Percentiles rank a stretch among this genome's conserved stretches.
phyloP scores from a whole-genome alignment of 1,140 invertebrate species.

The Drosophila serrata region DNA sequence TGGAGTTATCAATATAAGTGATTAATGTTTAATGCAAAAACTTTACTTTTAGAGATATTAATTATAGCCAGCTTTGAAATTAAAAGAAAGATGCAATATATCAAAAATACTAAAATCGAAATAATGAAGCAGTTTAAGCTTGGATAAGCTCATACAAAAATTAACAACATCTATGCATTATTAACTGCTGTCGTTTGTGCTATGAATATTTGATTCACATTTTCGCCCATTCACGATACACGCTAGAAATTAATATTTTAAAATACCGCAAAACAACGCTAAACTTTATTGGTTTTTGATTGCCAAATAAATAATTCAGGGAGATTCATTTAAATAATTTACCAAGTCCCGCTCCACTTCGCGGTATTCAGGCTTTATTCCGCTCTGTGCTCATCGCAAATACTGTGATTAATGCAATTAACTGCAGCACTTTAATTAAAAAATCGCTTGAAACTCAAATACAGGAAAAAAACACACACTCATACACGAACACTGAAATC shows the following conservation, averaged over 20 bases:
- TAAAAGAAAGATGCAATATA: not conserved
- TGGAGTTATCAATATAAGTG: not conserved
- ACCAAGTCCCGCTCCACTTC: not conserved
- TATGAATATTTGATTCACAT: slow-evolving; percentile 17
- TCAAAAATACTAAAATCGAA: not conserved
- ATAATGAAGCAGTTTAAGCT: slow-evolving; percentile 6
- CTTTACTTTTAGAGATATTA: not conserved
- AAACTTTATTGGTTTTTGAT: slow-evolving; percentile 41
- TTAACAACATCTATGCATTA: slow-evolving; percentile 11
- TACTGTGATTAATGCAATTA: slow-evolving; percentile 76
- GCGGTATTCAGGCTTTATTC: slow-evolving; percentile 1
- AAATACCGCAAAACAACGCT: slow-evolving; percentile 21
- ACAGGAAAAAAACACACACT: slow-evolving; percentile 28
- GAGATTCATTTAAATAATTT: slow-evolving; percentile 31
- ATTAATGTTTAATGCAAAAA: not conserved
- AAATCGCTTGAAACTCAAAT: slow-evolving; percentile 42
- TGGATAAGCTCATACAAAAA: slow-evolving; percentile 6
- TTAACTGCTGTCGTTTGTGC: not conserved
- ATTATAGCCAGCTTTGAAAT: not conserved
- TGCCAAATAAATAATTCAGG: slow-evolving; percentile 33
- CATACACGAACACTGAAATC: slow-evolving; percentile 28
- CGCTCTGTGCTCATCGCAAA: slow-evolving; percentile 30
- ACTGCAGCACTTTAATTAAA: slow-evolving; percentile 74
- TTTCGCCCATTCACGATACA: not conserved
- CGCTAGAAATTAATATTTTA: slow-evolving; percentile 22